A percentile compares a stretch with the other conserved stretches of the same genome.
These are phyloP conservation scores for Mus pahari DNA, from an alignment of 2,113 vertebrate species.

Conservation along the genomic window DNA sequence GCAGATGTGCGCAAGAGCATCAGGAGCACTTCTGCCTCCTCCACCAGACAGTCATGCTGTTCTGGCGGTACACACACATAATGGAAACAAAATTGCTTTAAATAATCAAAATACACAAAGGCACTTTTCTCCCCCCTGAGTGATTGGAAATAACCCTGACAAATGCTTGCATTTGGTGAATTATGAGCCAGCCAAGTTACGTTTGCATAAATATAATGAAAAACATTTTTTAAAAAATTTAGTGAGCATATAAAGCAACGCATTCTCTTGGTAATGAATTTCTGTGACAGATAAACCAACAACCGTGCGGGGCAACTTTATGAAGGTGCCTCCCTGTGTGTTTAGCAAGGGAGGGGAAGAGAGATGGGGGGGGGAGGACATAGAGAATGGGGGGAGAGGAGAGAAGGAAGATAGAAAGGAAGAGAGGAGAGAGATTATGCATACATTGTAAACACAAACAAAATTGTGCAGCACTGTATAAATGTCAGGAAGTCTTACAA, in stretches of 20 bases:
- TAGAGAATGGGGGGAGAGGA: not conserved
- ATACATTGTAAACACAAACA: not conserved
- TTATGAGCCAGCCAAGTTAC: slow-evolving; percentile 82
- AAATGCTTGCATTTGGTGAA: slow-evolving; percentile 86
- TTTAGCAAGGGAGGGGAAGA: not conserved
- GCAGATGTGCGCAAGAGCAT: slow-evolving; percentile 82
- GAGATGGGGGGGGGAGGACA: not conserved
- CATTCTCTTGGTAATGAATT: slow-evolving; percentile 75
- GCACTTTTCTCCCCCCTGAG: slow-evolving; percentile 85
- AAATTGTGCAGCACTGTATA: slow-evolving; percentile 6
- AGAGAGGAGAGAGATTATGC: not conserved
- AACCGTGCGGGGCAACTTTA: slow-evolving; percentile 54
- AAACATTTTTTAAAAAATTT: slow-evolving; percentile 70
- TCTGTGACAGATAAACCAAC: slow-evolving; percentile 74
- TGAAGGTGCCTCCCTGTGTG: slow-evolving; percentile 38
- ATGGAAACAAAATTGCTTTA: slow-evolving; percentile 88
- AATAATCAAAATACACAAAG: slow-evolving; percentile 89
- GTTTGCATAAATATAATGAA: slow-evolving; percentile 83
- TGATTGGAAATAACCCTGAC: slow-evolving; percentile 87
- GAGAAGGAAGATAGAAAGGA: not conserved
- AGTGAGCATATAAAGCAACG: slow-evolving; percentile 73
- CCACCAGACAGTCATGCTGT: slow-evolving; percentile 84
- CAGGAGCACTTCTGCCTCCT: slow-evolving; percentile 82
- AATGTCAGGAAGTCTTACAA: not conserved
- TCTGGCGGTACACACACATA: slow-evolving; percentile 81